These are phyloP conservation scores for Liolophura sinensis DNA, from an alignment of 1,140 invertebrate species.

Conservation along the genomic window DNA sequence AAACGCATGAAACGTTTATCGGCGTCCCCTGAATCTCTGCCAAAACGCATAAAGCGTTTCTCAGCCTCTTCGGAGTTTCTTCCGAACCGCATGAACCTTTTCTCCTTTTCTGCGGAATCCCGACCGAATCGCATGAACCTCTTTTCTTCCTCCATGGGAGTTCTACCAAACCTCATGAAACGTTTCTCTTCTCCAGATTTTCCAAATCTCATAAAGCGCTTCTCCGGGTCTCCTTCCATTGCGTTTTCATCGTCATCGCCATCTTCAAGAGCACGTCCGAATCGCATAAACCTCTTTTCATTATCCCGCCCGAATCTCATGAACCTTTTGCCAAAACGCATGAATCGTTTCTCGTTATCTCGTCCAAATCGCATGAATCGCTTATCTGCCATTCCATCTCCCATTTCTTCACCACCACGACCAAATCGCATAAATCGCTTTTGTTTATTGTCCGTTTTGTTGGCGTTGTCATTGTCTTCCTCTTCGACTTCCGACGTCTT, in stretches of 20 bases:
- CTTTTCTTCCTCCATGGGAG: conserved; percentile 23
- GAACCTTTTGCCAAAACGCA: conserved; percentile 35
- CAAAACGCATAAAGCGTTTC: conserved; percentile 39
- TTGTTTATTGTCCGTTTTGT: background rate
- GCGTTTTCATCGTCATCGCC: conserved; percentile 15
- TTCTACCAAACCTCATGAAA: conserved; percentile 41
- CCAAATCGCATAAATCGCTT: conserved; percentile 17
- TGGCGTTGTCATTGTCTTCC: background rate
- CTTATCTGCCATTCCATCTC: conserved; percentile 1
- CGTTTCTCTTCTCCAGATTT: conserved; percentile 34
- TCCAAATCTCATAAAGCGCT: conserved; percentile 46
- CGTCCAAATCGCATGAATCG: conserved; percentile 36
- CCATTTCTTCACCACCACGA: background rate
- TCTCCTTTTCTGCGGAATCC: background rate
- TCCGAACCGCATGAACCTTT: conserved; percentile 6
- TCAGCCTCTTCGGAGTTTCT: background rate
- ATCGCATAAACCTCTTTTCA: conserved; percentile 45
- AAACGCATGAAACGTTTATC: conserved; percentile 42
- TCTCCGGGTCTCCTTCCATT: conserved; percentile 15
- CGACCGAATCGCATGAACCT: conserved; percentile 36
- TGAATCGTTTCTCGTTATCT: conserved; percentile 35
- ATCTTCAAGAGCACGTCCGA: conserved; percentile 27
- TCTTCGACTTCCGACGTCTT: background rate
- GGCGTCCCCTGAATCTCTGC: conserved; percentile 15
- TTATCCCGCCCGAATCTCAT: conserved; percentile 5